A percentile compares a stretch with the other conserved stretches of the same genome.
phyloP scores from a whole-genome alignment of 1,140 invertebrate genomes.

The Augochlora pura region DNA sequence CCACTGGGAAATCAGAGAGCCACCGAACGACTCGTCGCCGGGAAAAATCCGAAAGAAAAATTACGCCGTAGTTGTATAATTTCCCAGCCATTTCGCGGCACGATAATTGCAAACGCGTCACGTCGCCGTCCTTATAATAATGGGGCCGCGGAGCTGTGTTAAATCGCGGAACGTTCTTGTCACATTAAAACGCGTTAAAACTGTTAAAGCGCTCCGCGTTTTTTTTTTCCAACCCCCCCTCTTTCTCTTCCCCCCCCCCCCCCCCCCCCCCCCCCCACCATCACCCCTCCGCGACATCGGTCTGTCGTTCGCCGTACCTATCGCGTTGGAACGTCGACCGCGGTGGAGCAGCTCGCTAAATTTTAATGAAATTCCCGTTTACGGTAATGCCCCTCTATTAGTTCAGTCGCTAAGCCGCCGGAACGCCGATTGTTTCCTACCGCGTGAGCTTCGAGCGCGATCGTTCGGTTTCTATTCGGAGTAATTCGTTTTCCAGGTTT shows the following conservation, averaged over 20 bases:
- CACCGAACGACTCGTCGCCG: background rate
- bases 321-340: background rate
- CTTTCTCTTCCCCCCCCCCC: no score
- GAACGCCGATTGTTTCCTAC: no score
- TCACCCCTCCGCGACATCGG: background rate
- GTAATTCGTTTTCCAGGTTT: no score
- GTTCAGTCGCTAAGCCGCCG: no score
- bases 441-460: no score
- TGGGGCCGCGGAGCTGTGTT: background rate
- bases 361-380: no score
- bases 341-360: no score
- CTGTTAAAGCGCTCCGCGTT: background rate
- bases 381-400: no score
- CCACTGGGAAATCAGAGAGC: background rate
- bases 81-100: slow-evolving; percentile 24
- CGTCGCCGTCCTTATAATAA: slow-evolving; percentile 21
- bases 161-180: background rate
- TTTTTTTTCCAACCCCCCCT: no score
- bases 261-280: no score
- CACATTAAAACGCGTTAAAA: background rate
- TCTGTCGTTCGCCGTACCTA: background rate
- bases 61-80: slow-evolving; percentile 28
- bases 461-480: no score
- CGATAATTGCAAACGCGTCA: slow-evolving; percentile 41
- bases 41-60: slow-evolving; percentile 6